Evolutionary conservation across 1,140 invertebrate genomes (phyloP).

Genomic region (Aphidius ervi): DNA sequence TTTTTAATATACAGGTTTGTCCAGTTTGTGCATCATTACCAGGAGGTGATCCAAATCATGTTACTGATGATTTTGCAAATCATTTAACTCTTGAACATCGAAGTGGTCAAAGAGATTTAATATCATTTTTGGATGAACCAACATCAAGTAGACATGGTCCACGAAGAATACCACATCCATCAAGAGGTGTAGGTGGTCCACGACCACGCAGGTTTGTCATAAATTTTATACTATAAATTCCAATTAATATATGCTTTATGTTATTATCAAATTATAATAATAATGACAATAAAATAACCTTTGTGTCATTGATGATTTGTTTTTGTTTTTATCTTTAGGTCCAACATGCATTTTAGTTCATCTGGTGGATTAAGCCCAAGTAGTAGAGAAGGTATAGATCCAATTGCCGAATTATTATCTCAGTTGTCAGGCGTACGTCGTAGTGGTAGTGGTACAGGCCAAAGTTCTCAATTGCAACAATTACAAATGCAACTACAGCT

Average conservation of each 20-base stretch:
- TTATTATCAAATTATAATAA: slow-evolving; percentile 3
- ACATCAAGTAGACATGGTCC: slow-evolving; percentile 75
- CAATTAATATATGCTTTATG: neutral
- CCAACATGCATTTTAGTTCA: slow-evolving; percentile 88
- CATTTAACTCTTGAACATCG: slow-evolving; percentile 94
- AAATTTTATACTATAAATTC: neutral
- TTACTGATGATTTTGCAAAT: slow-evolving; percentile 95
- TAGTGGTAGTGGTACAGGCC: slow-evolving; percentile 55
- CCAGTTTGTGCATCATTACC: slow-evolving; percentile 93
- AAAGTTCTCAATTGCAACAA: slow-evolving; percentile 73
- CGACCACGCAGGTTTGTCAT: slow-evolving; percentile 61
- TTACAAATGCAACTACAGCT: slow-evolving; percentile 86
- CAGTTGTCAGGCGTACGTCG: slow-evolving; percentile 86
- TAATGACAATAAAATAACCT: neutral
- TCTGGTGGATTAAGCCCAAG: slow-evolving; percentile 80
- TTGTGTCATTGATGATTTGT: slow-evolving; percentile 19
- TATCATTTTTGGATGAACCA: slow-evolving; percentile 87
- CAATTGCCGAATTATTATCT: slow-evolving; percentile 88
- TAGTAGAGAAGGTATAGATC: slow-evolving; percentile 85
- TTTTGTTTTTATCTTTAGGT: slow-evolving; percentile 49
- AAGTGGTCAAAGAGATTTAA: slow-evolving; percentile 78
- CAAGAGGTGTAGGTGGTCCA: slow-evolving; percentile 69
- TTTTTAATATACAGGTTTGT: slow-evolving; percentile 66
- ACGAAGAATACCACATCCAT: slow-evolving; percentile 79
- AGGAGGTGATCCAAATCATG: slow-evolving; percentile 93